Base-by-base conservation (phyloP, 2,888 invertebrate genomes). In the Diaperis boleti region DNA sequence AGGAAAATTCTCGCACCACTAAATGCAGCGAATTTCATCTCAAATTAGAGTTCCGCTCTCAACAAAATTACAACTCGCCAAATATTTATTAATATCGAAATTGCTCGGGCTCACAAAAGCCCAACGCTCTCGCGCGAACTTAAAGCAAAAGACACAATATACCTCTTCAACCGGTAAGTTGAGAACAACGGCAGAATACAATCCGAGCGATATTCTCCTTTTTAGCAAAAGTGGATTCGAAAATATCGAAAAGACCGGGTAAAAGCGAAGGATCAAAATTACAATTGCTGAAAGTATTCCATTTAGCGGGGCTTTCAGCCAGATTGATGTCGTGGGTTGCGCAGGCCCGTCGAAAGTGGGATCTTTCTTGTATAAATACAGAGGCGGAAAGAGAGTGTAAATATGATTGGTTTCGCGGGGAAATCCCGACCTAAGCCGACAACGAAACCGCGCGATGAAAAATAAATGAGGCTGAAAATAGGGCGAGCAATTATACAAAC, bases 1-100 rank as follows among this genome's bases (percentile, higher is more conserved):
- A n/a, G n/a, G n/a, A n/a, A n/a, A 47, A 50, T 59, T 35, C 7
- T 7, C 41, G 31, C 15, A 20, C 10, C 15, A 44, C n/a, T n/a
- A n/a, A n/a, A n/a, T n/a, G n/a, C n/a, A n/a, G n/a, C n/a, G n/a
- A n/a, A n/a, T n/a, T n/a, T n/a, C n/a, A n/a, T n/a, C n/a, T n/a
- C n/a, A n/a, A n/a, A n/a, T n/a, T n/a, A n/a, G n/a, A n/a, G n/a
- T n/a, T n/a, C n/a, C n/a, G n/a, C n/a, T n/a, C n/a, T n/a, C n/a
- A n/a, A n/a, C n/a, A n/a, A n/a, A n/a, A n/a, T n/a, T n/a, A n/a
- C n/a, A n/a, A n/a, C n/a, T n/a, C n/a, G n/a, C n/a, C n/a, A 26
- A 26, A 26, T 26, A 26, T 26, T 26, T 26, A 26, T n/a, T 5
- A 26, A 26, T 5, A 26, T 26, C n/a, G 6, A 26, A 26, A 26